Percentiles rank a stretch among this genome's conserved stretches.
Conservation (phyloP, 1,140 invertebrate genomes). For the Capitella teleta region DNA sequence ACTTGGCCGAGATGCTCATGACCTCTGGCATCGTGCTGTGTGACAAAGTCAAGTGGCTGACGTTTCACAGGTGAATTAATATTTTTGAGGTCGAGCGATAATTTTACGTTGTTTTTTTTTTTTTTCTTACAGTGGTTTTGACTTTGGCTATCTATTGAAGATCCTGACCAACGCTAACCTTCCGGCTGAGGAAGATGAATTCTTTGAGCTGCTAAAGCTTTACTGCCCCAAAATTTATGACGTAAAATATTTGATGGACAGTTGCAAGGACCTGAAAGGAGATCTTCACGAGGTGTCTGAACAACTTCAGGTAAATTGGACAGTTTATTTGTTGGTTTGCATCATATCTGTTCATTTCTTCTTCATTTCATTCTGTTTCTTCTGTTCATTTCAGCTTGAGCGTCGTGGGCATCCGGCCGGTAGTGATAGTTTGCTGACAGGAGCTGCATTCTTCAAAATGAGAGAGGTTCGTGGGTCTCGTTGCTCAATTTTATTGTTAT, state of each 20-base stretch:
- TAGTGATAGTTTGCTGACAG: conserved; percentile 90
- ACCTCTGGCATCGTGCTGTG: conserved; percentile 80
- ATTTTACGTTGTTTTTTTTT: no score
- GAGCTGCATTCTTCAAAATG: conserved; percentile 98
- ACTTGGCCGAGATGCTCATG: conserved; percentile 89
- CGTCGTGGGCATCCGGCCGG: conserved; percentile 99
- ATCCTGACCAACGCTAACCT: conserved; percentile 77
- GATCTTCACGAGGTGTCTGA: conserved; percentile 63
- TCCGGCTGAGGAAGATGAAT: conserved; percentile 76
- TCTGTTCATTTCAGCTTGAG: no score
- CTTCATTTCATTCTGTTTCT: no score
- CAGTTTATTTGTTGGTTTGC: no score
- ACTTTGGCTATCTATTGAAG: conserved; percentile 96
- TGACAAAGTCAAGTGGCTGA: conserved; percentile 81
- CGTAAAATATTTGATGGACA: conserved; percentile 97
- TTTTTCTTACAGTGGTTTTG: conserved; percentile 82
- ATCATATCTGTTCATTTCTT: no score
- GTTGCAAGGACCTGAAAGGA: conserved; percentile 93
- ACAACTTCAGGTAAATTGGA: conserved; percentile 3
- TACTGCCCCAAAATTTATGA: conserved; percentile 95
- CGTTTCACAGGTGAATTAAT: conserved; percentile 71
- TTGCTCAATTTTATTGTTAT: no score
- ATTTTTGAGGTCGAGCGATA: background rate
- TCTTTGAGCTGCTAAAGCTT: conserved; percentile 81
- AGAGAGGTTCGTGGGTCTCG: conserved; percentile 75